Base-by-base conservation (phyloP, 2,113 vertebrate genomes). In the Gorsachius goisagi region DNA sequence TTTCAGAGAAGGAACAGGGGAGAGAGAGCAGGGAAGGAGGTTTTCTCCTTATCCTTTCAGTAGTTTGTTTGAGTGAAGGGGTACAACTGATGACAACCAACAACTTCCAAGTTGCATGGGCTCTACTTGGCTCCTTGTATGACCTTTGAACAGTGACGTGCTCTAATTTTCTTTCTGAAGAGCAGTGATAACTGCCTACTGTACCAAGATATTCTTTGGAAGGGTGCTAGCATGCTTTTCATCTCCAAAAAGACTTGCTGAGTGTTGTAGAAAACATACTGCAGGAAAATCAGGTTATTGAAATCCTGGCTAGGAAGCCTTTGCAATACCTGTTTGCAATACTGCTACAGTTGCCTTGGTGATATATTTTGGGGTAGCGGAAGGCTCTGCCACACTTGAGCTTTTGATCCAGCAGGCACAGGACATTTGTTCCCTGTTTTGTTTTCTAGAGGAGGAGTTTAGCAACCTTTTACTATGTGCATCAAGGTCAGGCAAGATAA, bases 401-500 rank as follows among this genome's bases (percentile, higher is more conserved):
- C 78, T 97, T 97, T 96, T 96, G 85, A 93, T 96, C 81, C 74
- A 92, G 88, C 63, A 94, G 88, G 79, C 69, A 0, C 81, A 79
- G 85, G 94, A 89, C 81, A 75, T 95, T 97, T 95, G 81, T 97
- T 93, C 92, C 68, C 37, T 82, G 85, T 93, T 97, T 96, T 95
- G 89, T 94, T 97, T 96, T 91, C 93, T 81, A 67, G 78, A 87
- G 93, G 95, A 94, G 88, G 82, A 66, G 76, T 97, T 96, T 82
- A 96, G 85, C 95, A 95, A 95, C 79, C 94, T 97, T 97, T 92
- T 83, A 50, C 69, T 94, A 64, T 71, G 86, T 93, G 45, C 93
- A 89, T 85, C 95, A 83, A 97, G 90, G 89, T 97, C 97, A 97
- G 95, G 73, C 93, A 92, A 95, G 96, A 94, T 95, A 96, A 93